Evolutionary conservation across 2,888 invertebrate genomes (phyloP), one percentile per base, ranked within the genome.

Genomic region (Sphinx pinastri): DNA sequence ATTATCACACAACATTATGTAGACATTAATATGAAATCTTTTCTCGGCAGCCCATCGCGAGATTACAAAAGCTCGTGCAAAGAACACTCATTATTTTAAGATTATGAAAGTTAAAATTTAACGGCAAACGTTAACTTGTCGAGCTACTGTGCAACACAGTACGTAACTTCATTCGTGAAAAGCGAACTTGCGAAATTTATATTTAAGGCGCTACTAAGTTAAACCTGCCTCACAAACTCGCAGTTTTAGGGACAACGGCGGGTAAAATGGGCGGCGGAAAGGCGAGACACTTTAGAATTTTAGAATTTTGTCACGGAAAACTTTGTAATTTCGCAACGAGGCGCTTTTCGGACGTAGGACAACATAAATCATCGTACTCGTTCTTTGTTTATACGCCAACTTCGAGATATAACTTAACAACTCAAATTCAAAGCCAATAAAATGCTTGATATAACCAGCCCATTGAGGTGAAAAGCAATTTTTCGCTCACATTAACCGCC

Each of bases 121-220:
- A 76, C 75, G 72, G 79, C 78, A 75, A 79, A 78, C 81, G 81
- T 79, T 86, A 90, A 89, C 91, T 92, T 90, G 88, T 92, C 88
- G 90, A 89, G 86, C 85, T 84, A 83, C 86, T 82, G 81, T 84
- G 83, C 84, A 84, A 84, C 84, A 82, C 82, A 75, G 82, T 88
- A 88, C 75, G 84, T 89, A 90, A 91, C 88, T 90, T 85, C 86
- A 88, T 89, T 91, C 88, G 83, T 78, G 84, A 81, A 77, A 72
- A 76, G 80, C 77, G 81, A 90, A 92, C 86, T 91, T 89, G 84
- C 75, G 82, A 92, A 92, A 92, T 92, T 90, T 91, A 91, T 91
- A 91, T 91, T 91, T 92, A 90, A 92, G 88, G 86, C 87, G 84
- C 84, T 87, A 84, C 88, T 85, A 91, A 93, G 90, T 90, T 91